These are phyloP conservation scores for Orthosia incerta DNA, from an alignment of 2,888 invertebrate species.

Conservation along the genomic window DNA sequence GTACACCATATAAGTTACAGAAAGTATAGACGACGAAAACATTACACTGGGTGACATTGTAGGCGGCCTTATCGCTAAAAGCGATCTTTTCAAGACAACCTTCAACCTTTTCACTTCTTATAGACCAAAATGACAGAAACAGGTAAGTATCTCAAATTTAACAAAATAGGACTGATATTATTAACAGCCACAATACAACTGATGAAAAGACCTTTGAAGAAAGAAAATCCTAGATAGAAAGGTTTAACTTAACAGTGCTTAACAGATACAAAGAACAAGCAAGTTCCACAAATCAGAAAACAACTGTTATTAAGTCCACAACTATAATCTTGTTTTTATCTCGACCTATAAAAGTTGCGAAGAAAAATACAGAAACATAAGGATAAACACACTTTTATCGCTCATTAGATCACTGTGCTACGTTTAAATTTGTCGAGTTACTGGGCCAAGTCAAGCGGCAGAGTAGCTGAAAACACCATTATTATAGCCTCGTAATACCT, in stretches of 20 bases:
- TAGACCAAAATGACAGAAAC: not conserved
- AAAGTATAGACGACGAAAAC: too few species aligned
- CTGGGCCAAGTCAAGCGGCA: not conserved
- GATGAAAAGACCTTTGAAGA: not conserved
- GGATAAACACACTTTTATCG: slow-evolving; percentile 62
- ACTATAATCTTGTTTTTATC: slow-evolving; percentile 62
- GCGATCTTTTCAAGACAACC: too few species aligned
- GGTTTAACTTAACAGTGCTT: slow-evolving; percentile 4
- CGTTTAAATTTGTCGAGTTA: slow-evolving; percentile 41
- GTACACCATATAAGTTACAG: too few species aligned
- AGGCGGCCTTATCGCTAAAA: too few species aligned
- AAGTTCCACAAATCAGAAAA: slow-evolving; percentile 51
- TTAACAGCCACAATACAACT: not conserved
- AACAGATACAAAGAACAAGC: slow-evolving; percentile 30
- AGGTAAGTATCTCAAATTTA: not conserved
- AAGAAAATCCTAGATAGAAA: not conserved
- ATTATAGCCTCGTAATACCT: not conserved
- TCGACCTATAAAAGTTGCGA: slow-evolving; percentile 58
- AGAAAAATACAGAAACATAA: slow-evolving; percentile 55
- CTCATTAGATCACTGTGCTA: slow-evolving; percentile 56
- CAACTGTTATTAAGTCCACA: slow-evolving; percentile 58
- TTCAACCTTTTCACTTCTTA: not conserved
- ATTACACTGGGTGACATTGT: too few species aligned
- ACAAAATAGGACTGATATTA: not conserved
- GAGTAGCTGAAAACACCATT: slow-evolving; percentile 6